Conservation (phyloP, 2,113 vertebrate species). For the Neogale vison region DNA sequence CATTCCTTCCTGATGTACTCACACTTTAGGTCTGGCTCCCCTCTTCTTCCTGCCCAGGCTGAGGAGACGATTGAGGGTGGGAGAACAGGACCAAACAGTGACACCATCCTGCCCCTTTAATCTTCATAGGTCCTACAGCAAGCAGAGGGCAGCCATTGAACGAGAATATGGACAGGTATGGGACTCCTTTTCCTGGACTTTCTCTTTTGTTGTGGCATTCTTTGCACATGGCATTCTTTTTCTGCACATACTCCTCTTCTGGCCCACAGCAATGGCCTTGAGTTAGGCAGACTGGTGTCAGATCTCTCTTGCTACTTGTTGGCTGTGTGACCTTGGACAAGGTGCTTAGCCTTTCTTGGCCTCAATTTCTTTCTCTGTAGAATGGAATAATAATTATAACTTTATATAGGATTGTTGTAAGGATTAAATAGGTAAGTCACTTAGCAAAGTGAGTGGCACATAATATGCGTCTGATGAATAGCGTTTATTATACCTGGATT, state of each 20-base stretch:
- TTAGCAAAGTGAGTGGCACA: background rate
- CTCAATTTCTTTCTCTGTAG: constrained; percentile 52
- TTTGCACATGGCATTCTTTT: background rate
- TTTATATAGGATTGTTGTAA: background rate
- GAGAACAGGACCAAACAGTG: constrained; percentile 12
- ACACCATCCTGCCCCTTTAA: background rate
- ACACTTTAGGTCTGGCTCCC: background rate
- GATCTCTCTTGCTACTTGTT: background rate
- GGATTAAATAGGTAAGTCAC: constrained; percentile 11
- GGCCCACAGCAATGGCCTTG: background rate
- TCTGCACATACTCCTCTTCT: background rate
- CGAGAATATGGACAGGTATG: constrained; percentile 93
- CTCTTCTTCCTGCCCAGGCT: background rate
- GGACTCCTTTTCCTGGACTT: background rate
- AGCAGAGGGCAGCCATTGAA: constrained; percentile 93
- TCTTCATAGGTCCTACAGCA: constrained; percentile 91
- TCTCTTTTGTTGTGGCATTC: background rate
- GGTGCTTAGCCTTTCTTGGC: constrained; percentile 36
- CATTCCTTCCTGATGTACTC: background rate
- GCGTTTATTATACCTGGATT: background rate
- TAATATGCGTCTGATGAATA: background rate
- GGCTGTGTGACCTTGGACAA: constrained; percentile 32
- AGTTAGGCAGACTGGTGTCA: background rate
- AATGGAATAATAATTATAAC: constrained; percentile 9
- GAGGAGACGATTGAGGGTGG: constrained; percentile 10